Base-by-base conservation (phyloP, 2,113 vertebrate species). In the Orycteropus afer region DNA sequence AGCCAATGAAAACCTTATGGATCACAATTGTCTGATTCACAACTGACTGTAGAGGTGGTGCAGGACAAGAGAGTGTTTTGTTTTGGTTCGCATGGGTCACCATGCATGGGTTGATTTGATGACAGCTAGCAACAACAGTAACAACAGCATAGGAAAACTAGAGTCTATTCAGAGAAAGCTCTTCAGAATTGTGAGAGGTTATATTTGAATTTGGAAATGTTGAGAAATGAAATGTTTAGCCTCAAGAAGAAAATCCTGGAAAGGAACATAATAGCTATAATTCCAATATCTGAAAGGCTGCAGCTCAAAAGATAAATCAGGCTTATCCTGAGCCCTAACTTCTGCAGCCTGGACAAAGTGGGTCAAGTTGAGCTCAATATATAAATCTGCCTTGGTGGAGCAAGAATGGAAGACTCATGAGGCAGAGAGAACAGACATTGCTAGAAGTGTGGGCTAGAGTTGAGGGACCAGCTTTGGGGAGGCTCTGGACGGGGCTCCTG, bases 171-270 rank as follows among this genome's bases (percentile, higher is more conserved):
- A 77, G 67, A 83, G 71, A 96, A 90, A 77, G 14, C 22, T n/a
- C 53, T 63, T 87, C 11, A 18, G 65, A 29, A 77, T 22, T 90
- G 32, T 67, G 82, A 49, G 37, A 94, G 61, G 34, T 71, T n/a
- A 11, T 71, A 79, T 91, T 80, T 69, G 42, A 89, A 87, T 85
- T 45, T 73, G 32, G 57, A 84, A 88, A 91, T 65, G 7, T 7
- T 29, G 63, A 95, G 77, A 77, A 59, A 59, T 11, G 40, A 94
- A 80, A 83, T 89, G 84, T 84, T 86, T 93, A 86, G n/a, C 10
- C n/a, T 73, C 37, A 74, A 80, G 29, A 87, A 93, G 69, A 93
- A 84, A 93, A 86, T 53, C 51, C 80, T 84, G 59, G 42, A 91
- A 91, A 96, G 93, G 53, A 76, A 80, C 23, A 1, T 29, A 45